Percentiles rank a stretch among this genome's conserved stretches.
phyloP scores from a whole-genome alignment of 2,888 invertebrate genomes.

The Tenthredo scrophulariae region DNA sequence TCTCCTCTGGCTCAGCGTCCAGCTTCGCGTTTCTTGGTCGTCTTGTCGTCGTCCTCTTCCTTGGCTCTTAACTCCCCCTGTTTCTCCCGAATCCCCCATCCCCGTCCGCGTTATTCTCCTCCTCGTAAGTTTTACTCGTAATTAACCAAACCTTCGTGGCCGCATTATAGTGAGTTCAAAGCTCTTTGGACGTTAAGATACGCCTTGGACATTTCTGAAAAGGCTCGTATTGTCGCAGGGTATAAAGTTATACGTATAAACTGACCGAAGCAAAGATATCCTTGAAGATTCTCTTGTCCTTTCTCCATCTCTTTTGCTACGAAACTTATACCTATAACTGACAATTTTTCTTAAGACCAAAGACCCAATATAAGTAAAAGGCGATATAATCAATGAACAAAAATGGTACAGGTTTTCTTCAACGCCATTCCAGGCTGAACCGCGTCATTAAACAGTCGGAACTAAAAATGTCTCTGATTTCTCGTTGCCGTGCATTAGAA shows the following conservation, averaged over 20 bases:
- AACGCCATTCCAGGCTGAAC: not conserved
- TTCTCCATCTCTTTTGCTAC: not conserved
- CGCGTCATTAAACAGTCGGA: conserved; percentile 34
- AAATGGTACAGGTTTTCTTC: conserved; percentile 29
- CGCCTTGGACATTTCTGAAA: not conserved
- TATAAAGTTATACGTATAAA: not conserved
- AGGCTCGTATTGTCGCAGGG: conserved; percentile 6
- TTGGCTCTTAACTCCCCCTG: conserved; percentile 56
- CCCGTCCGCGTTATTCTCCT: conserved; percentile 55
- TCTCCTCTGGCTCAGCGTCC: conserved; percentile 70
- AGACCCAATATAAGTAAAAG: conserved; percentile 1
- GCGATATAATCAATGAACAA: conserved; percentile 28
- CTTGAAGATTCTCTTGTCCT: not conserved
- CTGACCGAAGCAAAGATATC: not conserved
- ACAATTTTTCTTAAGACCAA: not conserved
- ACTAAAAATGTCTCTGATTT: conserved; percentile 36
- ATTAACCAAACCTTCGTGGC: conserved; percentile 60
- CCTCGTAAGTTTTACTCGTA: conserved; percentile 63
- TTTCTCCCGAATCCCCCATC: conserved; percentile 59
- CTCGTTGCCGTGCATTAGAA: conserved; percentile 11
- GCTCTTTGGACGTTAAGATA: conserved; percentile 29
- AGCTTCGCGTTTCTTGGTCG: conserved; percentile 38
- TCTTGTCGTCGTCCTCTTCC: conserved; percentile 56
- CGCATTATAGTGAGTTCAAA: conserved; percentile 40
- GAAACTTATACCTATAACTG: not conserved